Percentiles rank a stretch among this genome's conserved stretches.
phyloP scores from a whole-genome alignment of 2,888 invertebrate species.

The Tetropium fuscum region DNA sequence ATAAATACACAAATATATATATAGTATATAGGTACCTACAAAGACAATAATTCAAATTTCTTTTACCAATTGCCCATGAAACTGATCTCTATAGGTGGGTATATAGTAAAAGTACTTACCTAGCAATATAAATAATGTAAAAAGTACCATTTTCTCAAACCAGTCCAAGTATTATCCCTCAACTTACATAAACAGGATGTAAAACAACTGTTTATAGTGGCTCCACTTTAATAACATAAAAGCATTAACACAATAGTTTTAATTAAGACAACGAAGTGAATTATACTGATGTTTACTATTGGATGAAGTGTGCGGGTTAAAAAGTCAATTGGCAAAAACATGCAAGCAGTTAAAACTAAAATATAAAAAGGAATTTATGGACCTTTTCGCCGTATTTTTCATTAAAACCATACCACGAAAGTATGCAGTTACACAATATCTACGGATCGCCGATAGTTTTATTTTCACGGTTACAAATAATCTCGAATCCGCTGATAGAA shows the following conservation, averaged over 20 bases:
- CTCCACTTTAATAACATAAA: conserved; percentile 38
- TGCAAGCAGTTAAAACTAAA: conserved; percentile 12
- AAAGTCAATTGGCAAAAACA: conserved; percentile 16
- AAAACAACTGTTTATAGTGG: conserved; percentile 26
- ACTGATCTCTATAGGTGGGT: too few relatives aligned
- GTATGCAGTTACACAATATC: too few relatives aligned
- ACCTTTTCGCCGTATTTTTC: not conserved
- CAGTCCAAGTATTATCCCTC: not conserved
- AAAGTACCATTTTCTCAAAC: not conserved
- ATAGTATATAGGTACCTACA: too few relatives aligned
- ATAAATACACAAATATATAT: too few relatives aligned
- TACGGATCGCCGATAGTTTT: too few relatives aligned
- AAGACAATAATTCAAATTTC: too few relatives aligned
- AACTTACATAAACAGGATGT: conserved; percentile 16
- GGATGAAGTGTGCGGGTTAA: conserved; percentile 14
- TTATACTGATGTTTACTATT: conserved; percentile 34
- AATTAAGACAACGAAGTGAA: conserved; percentile 45
- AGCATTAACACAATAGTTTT: conserved; percentile 37
- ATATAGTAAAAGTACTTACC: too few relatives aligned
- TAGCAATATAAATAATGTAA: not conserved
- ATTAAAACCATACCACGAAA: not conserved
- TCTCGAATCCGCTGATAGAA: not conserved
- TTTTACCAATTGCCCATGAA: too few relatives aligned
- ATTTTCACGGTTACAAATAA: too few relatives aligned
- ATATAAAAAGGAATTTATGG: not conserved